A percentile compares a stretch with the other conserved stretches of the same genome.
Conservation (phyloP, 2,113 vertebrate genomes). For the Vireo altiloquus region DNA sequence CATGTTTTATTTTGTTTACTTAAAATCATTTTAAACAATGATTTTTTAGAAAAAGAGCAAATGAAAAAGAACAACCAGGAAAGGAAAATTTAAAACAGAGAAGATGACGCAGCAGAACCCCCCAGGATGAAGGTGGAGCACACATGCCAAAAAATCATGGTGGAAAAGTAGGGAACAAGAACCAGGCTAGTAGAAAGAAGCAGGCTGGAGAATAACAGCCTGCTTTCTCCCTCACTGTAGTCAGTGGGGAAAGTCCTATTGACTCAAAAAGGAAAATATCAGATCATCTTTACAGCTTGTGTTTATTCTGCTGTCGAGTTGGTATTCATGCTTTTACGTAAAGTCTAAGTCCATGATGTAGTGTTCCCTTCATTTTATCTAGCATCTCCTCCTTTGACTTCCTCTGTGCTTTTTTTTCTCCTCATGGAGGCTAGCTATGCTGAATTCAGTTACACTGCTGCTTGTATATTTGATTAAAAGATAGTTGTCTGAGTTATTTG, state of each 20-base stretch:
- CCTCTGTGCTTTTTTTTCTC: not conserved
- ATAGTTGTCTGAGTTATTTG: constrained; percentile 51
- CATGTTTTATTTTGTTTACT: not conserved
- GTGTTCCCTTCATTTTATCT: not conserved
- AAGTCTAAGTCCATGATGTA: not conserved
- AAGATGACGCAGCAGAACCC: not conserved
- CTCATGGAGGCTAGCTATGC: not conserved
- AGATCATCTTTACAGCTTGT: not conserved
- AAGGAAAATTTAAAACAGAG: not conserved
- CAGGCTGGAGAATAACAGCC: not conserved
- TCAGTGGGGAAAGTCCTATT: not conserved
- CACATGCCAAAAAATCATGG: not conserved
- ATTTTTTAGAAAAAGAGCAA: not conserved
- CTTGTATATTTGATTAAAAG: constrained; percentile 61
- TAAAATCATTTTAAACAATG: not conserved
- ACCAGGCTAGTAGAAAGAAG: not conserved
- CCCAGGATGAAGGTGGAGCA: not conserved
- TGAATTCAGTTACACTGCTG: not conserved
- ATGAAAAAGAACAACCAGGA: not conserved
- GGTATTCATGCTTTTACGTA: not conserved
- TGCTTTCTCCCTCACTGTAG: not conserved
- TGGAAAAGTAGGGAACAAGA: not conserved
- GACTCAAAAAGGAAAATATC: not conserved
- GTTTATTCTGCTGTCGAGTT: not conserved
- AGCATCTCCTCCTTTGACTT: not conserved